These are phyloP conservation scores for Equus quagga DNA, from an alignment of 2,113 vertebrate genomes.

Conservation along the genomic window DNA sequence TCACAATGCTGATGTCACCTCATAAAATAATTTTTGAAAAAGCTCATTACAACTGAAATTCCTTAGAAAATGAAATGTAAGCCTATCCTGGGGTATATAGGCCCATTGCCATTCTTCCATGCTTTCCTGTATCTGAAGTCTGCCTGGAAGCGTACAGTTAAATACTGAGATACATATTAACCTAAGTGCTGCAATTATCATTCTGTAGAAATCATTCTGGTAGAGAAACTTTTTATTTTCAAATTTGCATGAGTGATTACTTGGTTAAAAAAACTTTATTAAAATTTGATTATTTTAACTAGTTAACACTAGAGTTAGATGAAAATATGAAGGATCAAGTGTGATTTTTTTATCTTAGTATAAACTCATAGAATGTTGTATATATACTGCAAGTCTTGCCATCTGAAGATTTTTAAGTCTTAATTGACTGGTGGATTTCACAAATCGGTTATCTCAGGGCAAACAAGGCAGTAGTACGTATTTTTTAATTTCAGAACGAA, in stretches of 20 bases:
- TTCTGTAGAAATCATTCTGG: slow-evolving; percentile 25
- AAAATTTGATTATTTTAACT: background rate
- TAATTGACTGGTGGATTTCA: background rate
- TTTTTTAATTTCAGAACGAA: slow-evolving; percentile 37
- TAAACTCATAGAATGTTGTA: background rate
- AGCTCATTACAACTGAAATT: background rate
- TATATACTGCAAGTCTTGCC: background rate
- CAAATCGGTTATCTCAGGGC: background rate
- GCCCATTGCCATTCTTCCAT: background rate
- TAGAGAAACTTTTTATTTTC: background rate
- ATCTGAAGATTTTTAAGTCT: background rate
- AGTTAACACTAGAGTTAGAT: background rate
- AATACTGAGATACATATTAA: background rate
- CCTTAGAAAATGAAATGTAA: background rate
- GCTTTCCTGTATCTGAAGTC: background rate
- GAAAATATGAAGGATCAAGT: background rate
- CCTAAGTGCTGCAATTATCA: background rate
- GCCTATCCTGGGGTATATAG: background rate
- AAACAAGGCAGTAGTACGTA: background rate
- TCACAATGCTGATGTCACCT: too few relatives aligned
- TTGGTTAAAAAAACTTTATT: background rate
- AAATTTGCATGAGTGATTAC: background rate
- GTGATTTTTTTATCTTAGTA: background rate
- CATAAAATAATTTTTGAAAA: background rate
- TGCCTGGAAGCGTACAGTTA: background rate